Evolutionary conservation across 2,113 vertebrate species (phyloP), one percentile per base, ranked within the genome.

Genomic region (Thermophis baileyi): DNA sequence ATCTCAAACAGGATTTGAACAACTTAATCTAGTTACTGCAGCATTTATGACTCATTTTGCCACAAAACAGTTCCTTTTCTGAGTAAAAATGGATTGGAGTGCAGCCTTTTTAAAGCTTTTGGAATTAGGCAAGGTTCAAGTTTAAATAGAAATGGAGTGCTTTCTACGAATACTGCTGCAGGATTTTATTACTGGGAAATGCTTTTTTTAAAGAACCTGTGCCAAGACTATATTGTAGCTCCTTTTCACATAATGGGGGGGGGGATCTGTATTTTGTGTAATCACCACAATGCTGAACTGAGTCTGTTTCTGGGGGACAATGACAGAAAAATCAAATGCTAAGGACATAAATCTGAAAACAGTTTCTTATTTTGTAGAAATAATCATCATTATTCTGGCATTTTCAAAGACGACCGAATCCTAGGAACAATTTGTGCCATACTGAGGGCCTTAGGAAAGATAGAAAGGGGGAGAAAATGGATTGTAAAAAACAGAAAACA

Each of bases 31-130:
- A 94, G 40, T 46, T 91, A 94, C 60, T 93, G 46, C 94, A 94
- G 51, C 16, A 94, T 94, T 95, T 96, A 93, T 94, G 91, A 94
- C 25, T 95, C n/a, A 94, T 96, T 93, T 96, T 95, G 93, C 92
- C 49, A 12, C 87, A 94, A 93, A 94, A 46, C 24, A 69, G 20
- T 94, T 95, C 90, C 47, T 94, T 69, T 88, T 86, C 54, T 91
- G 91, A 96, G 85, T 54, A 94, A 94, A 95, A 96, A 94, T 89
- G 25, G 49, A 94, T 94, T 95, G 93, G 55, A 18, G 24, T 22
- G 89, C 14, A 93, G 40, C 50, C 74, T 91, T 93, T 91, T 93
- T 92, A 90, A 94, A 94, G 6, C 35, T 95, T 94, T 91, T 57
- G 51, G 49, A 94, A 92, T 0, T 93, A 85, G 89, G 20, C 1